Conservation (phyloP, 2,888 invertebrate species). For the Tetranychus truncatus region DNA sequence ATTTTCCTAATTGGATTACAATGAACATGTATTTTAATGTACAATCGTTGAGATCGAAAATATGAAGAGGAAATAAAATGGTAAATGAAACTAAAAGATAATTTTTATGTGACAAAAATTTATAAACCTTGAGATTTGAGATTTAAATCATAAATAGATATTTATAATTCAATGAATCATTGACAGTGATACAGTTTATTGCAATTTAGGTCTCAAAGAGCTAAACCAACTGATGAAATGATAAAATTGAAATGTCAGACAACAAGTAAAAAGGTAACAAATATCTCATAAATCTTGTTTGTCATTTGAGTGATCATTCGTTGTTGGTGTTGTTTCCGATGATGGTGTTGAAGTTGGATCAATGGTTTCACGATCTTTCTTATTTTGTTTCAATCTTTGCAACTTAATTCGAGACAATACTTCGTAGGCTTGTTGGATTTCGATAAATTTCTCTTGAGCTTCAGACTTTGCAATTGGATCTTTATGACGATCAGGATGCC, state of each 20-base stretch:
- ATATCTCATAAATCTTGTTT: neutral
- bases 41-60: too few species aligned
- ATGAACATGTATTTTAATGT: too few species aligned
- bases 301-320: neutral
- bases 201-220: too few species aligned
- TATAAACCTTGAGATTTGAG: too few species aligned
- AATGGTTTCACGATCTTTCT: neutral
- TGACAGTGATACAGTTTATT: too few species aligned
- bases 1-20: too few species aligned
- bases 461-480: constrained; percentile 46
- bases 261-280: neutral
- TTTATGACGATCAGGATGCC: constrained; percentile 79
- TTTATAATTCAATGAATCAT: too few species aligned
- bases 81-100: too few species aligned
- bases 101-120: too few species aligned
- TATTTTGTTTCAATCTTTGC: constrained; percentile 5
- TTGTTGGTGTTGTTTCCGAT: neutral
- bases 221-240: too few species aligned
- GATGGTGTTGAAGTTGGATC: neutral
- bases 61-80: too few species aligned
- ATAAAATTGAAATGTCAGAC: neutral
- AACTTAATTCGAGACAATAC: neutral
- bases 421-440: constrained; percentile 79
- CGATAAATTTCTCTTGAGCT: constrained; percentile 73
- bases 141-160: too few species aligned